Conservation (phyloP, 2,888 invertebrate species). For the Idaea dimidiata region DNA sequence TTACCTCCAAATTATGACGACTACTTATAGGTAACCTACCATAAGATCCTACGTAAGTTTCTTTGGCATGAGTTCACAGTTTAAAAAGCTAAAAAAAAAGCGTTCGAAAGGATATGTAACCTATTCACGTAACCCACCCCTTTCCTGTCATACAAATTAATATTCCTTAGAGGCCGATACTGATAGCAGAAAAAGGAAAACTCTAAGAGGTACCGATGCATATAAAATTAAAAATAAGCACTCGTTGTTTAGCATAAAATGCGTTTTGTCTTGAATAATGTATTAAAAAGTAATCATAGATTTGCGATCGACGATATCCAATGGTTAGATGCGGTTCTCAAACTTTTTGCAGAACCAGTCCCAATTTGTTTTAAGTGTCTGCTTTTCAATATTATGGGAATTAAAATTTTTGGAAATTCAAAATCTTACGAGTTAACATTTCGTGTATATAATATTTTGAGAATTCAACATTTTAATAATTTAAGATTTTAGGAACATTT, state of each 20-base stretch:
- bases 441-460: no score
- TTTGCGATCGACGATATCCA: slow-evolving; percentile 30
- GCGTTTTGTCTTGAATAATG: slow-evolving; percentile 31
- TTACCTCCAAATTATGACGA: no score
- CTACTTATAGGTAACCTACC: no score
- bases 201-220: not conserved
- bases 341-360: slow-evolving; percentile 6
- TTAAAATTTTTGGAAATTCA: no score
- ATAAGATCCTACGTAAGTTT: no score
- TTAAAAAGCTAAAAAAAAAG: not conserved
- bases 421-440: no score
- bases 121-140: not conserved
- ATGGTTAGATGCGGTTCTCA: slow-evolving; percentile 17
- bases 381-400: no score
- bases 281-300: slow-evolving; percentile 34
- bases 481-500: no score
- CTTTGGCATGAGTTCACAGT: not conserved
- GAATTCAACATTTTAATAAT: no score
- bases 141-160: not conserved
- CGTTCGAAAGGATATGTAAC: not conserved
- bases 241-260: slow-evolving; percentile 20
- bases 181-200: not conserved
- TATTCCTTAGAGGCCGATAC: not conserved
- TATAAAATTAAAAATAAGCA: slow-evolving; percentile 16
- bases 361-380: no score